Percentiles rank a stretch among this genome's conserved stretches.
Evolutionary conservation across 2,888 invertebrate genomes (phyloP).

Genomic region (Lycocerus yunnanus): DNA sequence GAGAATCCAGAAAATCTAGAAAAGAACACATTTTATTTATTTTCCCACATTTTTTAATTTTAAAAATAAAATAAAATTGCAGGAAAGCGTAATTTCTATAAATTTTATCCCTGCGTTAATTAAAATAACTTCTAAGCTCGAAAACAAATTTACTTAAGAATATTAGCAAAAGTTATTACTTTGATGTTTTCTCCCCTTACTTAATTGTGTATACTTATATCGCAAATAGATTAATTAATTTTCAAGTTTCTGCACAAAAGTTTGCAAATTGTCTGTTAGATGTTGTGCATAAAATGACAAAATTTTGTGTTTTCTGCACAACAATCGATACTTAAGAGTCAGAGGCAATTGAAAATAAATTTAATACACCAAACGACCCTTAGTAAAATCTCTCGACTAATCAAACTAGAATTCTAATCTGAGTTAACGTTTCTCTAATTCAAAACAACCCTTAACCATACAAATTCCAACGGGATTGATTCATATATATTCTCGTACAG

Average conservation of each 20-base stretch:
- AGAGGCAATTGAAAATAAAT: constrained; percentile 6
- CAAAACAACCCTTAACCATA: constrained; percentile 10
- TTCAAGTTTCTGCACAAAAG: not conserved
- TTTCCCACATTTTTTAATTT: not conserved
- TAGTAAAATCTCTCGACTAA: not conserved
- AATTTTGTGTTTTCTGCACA: not conserved
- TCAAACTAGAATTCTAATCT: constrained; percentile 8
- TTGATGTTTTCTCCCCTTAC: not conserved
- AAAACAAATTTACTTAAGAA: not conserved
- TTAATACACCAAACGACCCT: constrained; percentile 11
- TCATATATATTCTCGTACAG: constrained; percentile 10
- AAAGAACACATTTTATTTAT: not conserved
- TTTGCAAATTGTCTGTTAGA: not conserved
- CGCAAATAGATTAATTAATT: not conserved
- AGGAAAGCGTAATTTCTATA: not conserved
- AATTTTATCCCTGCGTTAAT: not conserved
- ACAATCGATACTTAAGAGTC: not conserved
- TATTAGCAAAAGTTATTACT: not conserved
- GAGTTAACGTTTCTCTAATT: constrained; percentile 13
- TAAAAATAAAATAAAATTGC: not conserved
- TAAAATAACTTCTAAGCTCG: not conserved
- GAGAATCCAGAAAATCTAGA: not conserved
- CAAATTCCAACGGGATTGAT: constrained; percentile 9
- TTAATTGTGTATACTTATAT: not conserved
- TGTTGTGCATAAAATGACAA: not conserved